A percentile compares a stretch with the other conserved stretches of the same genome.
These are phyloP conservation scores for Plebejus argus DNA, from an alignment of 2,888 invertebrate species.

Conservation along the genomic window DNA sequence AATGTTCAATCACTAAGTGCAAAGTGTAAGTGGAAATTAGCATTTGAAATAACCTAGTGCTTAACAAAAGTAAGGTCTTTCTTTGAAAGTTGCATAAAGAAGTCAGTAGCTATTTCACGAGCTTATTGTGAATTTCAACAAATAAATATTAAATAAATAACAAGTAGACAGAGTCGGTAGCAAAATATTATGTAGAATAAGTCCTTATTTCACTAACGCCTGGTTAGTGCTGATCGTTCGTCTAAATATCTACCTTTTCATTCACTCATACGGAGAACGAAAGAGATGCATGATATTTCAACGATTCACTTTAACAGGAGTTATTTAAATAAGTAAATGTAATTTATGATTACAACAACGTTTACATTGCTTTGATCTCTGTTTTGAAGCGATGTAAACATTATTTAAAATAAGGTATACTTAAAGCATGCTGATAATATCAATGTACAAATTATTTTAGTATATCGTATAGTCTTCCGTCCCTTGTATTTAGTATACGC, in stretches of 20 bases:
- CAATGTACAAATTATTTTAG: conserved; percentile 33
- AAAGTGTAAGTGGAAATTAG: no score
- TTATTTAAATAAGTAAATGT: background rate
- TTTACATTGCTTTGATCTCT: conserved; percentile 20
- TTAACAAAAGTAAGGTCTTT: background rate
- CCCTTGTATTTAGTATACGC: conserved; percentile 19
- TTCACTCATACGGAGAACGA: background rate
- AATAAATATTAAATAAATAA: background rate
- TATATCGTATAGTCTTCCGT: conserved; percentile 19
- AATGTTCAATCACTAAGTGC: no score
- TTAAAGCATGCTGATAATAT: conserved; percentile 29
- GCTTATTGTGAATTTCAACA: background rate
- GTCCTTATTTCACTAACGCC: background rate
- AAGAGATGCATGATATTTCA: background rate
- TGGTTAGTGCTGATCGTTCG: background rate
- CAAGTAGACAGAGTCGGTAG: background rate
- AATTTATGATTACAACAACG: background rate
- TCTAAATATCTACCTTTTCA: background rate
- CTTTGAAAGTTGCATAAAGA: background rate
- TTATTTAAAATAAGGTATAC: background rate
- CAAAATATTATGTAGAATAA: background rate
- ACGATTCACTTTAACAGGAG: background rate
- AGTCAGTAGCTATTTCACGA: background rate
- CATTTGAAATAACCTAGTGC: no score
- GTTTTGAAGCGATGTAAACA: conserved; percentile 9